Evolutionary conservation across 2,797 vertebrate species (phyloP), one percentile per base, ranked within the genome.

Genomic region (Protosalanx chinensis): DNA sequence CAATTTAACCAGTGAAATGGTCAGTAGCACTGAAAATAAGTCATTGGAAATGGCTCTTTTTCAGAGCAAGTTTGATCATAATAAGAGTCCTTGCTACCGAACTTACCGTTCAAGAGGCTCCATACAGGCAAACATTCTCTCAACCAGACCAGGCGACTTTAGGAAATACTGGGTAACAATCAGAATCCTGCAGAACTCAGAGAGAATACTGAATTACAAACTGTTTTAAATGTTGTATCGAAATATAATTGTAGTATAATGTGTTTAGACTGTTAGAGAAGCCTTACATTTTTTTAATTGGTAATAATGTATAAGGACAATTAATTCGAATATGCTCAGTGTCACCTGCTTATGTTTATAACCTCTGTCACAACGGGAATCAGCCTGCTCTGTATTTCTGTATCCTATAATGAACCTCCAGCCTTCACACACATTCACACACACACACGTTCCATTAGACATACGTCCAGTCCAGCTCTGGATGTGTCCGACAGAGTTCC

Each of bases 381-480:
- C 35, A 6, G 35, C 35, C 7, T 35, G 35, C 37, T 10, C 12
- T 10, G 12, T 12, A 12, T 41, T 41, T 41, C 8, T 41, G 41
- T 13, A 46, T 46, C 41, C 41, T 46, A 46, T 46, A 0, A 46
- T 13, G 41, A 46, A 46, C 41, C 56, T 23, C 62, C n/a, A n/a
- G 23, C 61, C 64, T 51, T 16, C 10, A 37, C 51, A 58, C 20
- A 65, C n/a, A 41, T 13, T 64, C 46, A 69, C 13, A 53, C 33
- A 68, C 35, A 35, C 35, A 37, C 35, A 37, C 35, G 10, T 10
- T 3, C 10, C 41, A 46, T 13, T 10, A 13, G 10, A 70, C 92
- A 75, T 92, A 98, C 96, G 94, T 92, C 98, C 97, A 98, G 72
- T 98, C 96, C 0, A 95, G 82, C 6, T 97, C 94, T 0, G 95